A percentile compares a stretch with the other conserved stretches of the same genome.
Evolutionary conservation across 2,888 invertebrate genomes (phyloP).

Genomic region (Archips crataeganus): DNA sequence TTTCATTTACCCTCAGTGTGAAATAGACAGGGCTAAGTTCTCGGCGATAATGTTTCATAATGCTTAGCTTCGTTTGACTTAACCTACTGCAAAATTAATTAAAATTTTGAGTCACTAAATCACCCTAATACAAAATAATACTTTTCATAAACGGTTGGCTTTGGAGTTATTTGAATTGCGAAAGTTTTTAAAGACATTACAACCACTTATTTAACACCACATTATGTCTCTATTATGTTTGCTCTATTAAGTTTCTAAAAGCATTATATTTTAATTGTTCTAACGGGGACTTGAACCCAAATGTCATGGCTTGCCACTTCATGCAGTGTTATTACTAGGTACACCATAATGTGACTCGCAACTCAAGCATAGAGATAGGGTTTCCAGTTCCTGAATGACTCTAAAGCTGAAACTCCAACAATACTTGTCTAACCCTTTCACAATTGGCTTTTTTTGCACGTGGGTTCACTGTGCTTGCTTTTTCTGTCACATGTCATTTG

Average conservation of each 20-base stretch:
- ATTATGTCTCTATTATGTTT: neutral
- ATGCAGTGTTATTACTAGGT: neutral
- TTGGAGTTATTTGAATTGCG: conserved; percentile 8
- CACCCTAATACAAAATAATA: conserved; percentile 49
- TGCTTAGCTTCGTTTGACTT: conserved; percentile 83
- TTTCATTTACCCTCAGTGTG: conserved; percentile 5
- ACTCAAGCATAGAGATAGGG: neutral
- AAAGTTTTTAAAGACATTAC: neutral
- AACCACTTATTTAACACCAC: neutral
- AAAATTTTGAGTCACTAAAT: conserved; percentile 21
- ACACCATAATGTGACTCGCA: too few relatives aligned
- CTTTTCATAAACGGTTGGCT: neutral
- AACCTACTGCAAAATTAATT: conserved; percentile 71
- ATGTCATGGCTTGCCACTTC: neutral
- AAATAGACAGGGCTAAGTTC: conserved; percentile 33
- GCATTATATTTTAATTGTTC: too few relatives aligned
- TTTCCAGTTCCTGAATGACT: neutral
- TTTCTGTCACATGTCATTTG: conserved; percentile 57
- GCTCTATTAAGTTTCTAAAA: too few relatives aligned
- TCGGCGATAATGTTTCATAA: conserved; percentile 48
- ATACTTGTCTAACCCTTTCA: conserved; percentile 18
- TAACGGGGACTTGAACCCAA: neutral
- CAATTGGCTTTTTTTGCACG: conserved; percentile 73
- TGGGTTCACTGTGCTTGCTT: conserved; percentile 66
- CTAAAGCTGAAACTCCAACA: neutral